Percentiles rank a stretch among this genome's conserved stretches.
Conservation (phyloP, 2,888 invertebrate genomes). For the Azorinus chamasolen region DNA sequence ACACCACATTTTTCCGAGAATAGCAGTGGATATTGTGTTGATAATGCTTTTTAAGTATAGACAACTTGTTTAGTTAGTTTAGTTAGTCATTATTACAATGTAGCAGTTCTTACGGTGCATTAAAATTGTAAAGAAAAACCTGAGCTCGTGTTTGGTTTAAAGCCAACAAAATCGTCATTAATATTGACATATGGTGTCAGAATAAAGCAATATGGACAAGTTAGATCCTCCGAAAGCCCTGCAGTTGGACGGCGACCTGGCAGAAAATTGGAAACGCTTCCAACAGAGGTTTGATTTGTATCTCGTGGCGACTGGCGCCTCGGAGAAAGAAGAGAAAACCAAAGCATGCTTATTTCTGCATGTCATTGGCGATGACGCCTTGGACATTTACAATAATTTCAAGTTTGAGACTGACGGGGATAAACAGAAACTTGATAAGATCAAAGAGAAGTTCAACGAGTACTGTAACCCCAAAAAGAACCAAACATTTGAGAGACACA, state of each 20-base stretch:
- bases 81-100: too few relatives aligned
- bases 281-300: neutral
- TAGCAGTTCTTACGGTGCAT: too few relatives aligned
- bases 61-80: too few relatives aligned
- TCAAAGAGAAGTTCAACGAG: conserved; percentile 1
- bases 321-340: neutral
- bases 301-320: neutral
- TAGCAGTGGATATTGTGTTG: too few relatives aligned
- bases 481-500: conserved; percentile 1
- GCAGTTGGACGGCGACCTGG: neutral
- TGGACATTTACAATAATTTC: conserved; percentile 11
- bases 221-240: conserved; percentile 4
- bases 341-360: conserved; percentile 1
- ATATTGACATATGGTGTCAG: conserved; percentile 1
- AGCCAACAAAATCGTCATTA: too few relatives aligned
- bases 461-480: too few relatives aligned
- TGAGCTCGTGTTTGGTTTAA: too few relatives aligned
- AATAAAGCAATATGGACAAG: conserved; percentile 11
- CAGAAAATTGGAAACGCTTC: neutral
- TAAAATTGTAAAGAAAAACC: too few relatives aligned
- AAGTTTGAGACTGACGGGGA: neutral
- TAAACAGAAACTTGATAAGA: conserved; percentile 3
- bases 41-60: too few relatives aligned
- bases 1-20: too few relatives aligned
- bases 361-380: conserved; percentile 9